phyloP scores from a whole-genome alignment of 2,113 vertebrate species.

The Xenopus laevis region DNA sequence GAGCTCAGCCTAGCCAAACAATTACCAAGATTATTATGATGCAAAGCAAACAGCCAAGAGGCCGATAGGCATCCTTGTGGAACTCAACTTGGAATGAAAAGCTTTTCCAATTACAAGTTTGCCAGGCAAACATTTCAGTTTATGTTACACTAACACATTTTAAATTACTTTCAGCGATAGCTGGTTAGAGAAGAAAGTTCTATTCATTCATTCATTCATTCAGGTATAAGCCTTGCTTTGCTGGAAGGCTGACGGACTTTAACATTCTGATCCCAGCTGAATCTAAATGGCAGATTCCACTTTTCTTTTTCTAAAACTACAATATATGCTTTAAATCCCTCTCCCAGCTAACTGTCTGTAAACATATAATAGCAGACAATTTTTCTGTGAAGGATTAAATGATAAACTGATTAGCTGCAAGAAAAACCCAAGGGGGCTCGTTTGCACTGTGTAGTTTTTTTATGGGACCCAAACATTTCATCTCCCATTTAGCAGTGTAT shows the following conservation, averaged over 20 bases:
- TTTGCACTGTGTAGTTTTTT: too few relatives aligned
- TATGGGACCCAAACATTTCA: too few relatives aligned
- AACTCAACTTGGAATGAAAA: conserved; percentile 30
- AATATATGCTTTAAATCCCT: conserved; percentile 3
- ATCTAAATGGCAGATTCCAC: not conserved
- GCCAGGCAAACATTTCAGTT: conserved; percentile 24
- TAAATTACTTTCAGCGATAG: conserved; percentile 21
- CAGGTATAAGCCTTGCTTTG: conserved; percentile 11
- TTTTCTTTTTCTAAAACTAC: not conserved
- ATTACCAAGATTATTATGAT: conserved; percentile 40
- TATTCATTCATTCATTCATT: conserved; percentile 22
- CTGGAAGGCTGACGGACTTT: conserved; percentile 5
- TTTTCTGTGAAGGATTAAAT: not conserved
- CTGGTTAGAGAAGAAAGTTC: not conserved
- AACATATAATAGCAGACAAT: not conserved
- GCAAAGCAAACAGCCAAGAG: conserved; percentile 31
- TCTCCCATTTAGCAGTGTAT: too few relatives aligned
- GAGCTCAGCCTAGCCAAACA: conserved; percentile 34
- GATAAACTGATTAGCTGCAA: not conserved
- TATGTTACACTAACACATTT: conserved; percentile 30
- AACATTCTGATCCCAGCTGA: not conserved
- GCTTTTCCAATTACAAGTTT: conserved; percentile 42
- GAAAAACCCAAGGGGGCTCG: too few relatives aligned
- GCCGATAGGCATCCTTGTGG: conserved; percentile 22
- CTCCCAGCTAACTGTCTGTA: not conserved